Conservation (phyloP, 2,888 invertebrate species). For the Trachelus stipa region DNA sequence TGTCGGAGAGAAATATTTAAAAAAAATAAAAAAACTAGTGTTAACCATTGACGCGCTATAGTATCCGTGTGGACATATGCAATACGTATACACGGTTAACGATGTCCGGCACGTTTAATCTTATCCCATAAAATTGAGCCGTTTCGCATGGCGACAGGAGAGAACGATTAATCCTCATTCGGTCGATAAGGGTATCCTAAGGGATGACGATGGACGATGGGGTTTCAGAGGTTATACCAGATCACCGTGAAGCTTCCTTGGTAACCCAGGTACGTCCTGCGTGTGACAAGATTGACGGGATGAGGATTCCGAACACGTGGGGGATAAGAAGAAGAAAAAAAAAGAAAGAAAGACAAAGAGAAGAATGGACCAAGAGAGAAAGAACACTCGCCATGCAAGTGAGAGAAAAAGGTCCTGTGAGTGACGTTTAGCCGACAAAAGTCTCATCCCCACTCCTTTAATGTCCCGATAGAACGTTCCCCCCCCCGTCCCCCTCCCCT, state of each 20-base stretch:
- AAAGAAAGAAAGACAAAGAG: slow-evolving; percentile 7
- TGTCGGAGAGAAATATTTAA: no score
- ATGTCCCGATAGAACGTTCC: neutral
- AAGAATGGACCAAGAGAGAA: neutral
- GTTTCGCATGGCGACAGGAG: slow-evolving; percentile 20
- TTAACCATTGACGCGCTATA: no score
- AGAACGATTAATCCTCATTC: slow-evolving; percentile 41
- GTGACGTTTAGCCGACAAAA: neutral
- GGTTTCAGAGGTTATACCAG: neutral
- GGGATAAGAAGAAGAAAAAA: slow-evolving; percentile 2
- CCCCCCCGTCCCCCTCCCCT: no score
- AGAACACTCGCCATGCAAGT: neutral
- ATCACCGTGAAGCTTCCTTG: neutral
- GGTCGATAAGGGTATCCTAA: slow-evolving; percentile 12
- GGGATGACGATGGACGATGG: neutral
- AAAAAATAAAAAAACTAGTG: neutral
- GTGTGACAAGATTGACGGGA: slow-evolving; percentile 23
- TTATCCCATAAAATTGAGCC: slow-evolving; percentile 30
- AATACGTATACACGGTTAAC: no score
- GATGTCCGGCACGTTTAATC: no score
- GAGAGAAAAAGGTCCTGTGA: slow-evolving; percentile 2
- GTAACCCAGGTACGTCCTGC: slow-evolving; percentile 3
- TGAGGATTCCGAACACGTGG: neutral
- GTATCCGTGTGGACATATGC: no score
- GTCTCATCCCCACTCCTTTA: neutral